Conservation (phyloP, 1,140 invertebrate species). For the Hydropsyche tenuis region DNA sequence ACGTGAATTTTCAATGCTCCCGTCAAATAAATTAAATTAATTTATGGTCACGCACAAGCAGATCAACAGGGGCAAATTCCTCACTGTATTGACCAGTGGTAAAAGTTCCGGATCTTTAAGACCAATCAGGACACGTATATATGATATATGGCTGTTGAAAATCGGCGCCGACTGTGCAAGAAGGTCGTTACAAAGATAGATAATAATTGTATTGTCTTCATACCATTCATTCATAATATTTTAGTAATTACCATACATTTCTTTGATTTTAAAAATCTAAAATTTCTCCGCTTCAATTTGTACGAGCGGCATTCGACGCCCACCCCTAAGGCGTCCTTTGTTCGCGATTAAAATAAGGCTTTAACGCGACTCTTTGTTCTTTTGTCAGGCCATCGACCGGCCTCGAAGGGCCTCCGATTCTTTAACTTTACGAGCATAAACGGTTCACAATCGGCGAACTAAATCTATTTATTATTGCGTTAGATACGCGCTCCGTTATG, state of each 20-base stretch:
- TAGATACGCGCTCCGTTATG: constrained; percentile 21
- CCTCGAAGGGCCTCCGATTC: neutral
- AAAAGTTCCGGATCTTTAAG: neutral
- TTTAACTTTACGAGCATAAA: too few species aligned
- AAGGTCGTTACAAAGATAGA: neutral
- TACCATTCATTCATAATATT: too few species aligned
- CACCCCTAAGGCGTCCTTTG: neutral
- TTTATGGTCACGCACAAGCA: too few species aligned
- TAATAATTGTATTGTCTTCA: constrained; percentile 5
- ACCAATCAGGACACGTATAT: constrained; percentile 1
- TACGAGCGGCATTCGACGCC: too few species aligned
- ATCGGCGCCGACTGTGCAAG: neutral
- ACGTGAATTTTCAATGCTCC: too few species aligned
- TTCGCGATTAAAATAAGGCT: neutral
- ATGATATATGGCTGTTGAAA: neutral
- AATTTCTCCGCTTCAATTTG: too few species aligned
- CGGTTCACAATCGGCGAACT: neutral
- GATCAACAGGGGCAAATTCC: neutral
- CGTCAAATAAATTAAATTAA: too few species aligned
- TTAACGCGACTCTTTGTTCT: neutral
- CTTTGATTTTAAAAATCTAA: too few species aligned
- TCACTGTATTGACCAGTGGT: neutral
- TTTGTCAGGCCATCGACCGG: neutral
- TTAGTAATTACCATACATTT: too few species aligned
- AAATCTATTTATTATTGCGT: constrained; percentile 23